Percentiles rank a stretch among this genome's conserved stretches.
These are phyloP conservation scores for Trematomus bernacchii DNA, from an alignment of 2,797 vertebrate genomes.

Conservation along the genomic window DNA sequence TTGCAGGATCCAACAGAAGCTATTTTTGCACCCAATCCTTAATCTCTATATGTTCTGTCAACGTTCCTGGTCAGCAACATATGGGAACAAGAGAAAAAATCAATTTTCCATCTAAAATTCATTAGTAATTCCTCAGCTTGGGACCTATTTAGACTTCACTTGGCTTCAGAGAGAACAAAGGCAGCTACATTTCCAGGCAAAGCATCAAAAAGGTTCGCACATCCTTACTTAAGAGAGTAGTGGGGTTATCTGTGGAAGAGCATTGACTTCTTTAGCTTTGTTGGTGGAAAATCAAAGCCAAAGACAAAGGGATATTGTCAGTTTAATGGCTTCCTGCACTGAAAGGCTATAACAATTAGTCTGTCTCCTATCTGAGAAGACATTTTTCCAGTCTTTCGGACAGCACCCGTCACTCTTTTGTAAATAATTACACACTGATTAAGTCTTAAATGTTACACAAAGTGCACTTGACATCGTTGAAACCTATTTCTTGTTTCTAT, in stretches of 20 bases:
- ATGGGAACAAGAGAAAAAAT: constrained; percentile 12
- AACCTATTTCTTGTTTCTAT: background rate
- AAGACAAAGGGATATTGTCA: constrained; percentile 11
- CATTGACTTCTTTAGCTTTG: constrained; percentile 5
- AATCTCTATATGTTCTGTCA: constrained; percentile 33
- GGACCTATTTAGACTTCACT: background rate
- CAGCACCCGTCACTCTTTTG: background rate
- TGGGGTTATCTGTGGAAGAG: background rate
- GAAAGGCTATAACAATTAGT: constrained; percentile 8
- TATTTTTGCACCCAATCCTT: constrained; percentile 7
- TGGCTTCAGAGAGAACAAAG: constrained; percentile 2
- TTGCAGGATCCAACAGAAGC: constrained; percentile 30
- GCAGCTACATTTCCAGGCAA: background rate
- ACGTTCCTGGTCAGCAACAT: constrained; percentile 20
- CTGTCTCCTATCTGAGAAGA: constrained; percentile 5
- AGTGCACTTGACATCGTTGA: background rate
- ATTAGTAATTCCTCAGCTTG: constrained; percentile 14
- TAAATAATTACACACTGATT: background rate
- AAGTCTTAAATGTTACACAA: background rate
- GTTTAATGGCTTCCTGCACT: constrained; percentile 22
- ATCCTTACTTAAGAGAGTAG: background rate
- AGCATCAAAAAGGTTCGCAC: background rate
- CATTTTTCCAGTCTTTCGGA: background rate
- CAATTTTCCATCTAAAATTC: constrained; percentile 13
- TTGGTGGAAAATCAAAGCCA: constrained; percentile 25